A percentile compares a stretch with the other conserved stretches of the same genome.
Evolutionary conservation across 2,888 invertebrate genomes (phyloP).

Genomic region (Tenthredo distinguenda): DNA sequence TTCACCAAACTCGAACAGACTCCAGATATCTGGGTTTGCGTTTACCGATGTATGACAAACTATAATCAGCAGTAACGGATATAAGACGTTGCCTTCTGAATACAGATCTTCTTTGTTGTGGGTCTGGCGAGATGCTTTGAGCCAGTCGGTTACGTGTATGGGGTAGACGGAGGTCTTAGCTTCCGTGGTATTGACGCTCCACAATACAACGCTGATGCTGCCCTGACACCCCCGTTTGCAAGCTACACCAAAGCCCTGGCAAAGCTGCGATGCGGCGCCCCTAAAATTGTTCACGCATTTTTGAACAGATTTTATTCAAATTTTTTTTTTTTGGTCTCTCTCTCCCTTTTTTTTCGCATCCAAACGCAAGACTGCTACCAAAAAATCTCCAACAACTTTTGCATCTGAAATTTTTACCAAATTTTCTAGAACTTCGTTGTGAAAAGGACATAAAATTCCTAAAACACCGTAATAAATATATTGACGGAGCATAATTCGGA

Average conservation of each 20-base stretch:
- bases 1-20: not conserved
- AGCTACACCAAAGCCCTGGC: constrained; percentile 28
- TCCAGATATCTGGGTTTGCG: not conserved
- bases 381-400: not conserved
- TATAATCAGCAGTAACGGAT: constrained; percentile 61
- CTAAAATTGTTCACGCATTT: constrained; percentile 11
- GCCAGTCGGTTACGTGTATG: not conserved
- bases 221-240: constrained; percentile 56
- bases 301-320: constrained; percentile 6
- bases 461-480: not conserved
- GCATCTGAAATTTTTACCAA: not conserved
- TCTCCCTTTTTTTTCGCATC: not conserved
- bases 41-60: not conserved
- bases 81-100: constrained; percentile 64
- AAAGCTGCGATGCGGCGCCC: not conserved
- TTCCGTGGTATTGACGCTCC: constrained; percentile 76
- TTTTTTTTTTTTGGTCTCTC: not conserved
- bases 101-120: constrained; percentile 59
- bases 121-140: constrained; percentile 12
- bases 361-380: not conserved
- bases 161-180: constrained; percentile 72
- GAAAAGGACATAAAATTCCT: not conserved
- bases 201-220: constrained; percentile 75
- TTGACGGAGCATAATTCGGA: not conserved
- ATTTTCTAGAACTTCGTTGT: not conserved